A percentile compares a stretch with the other conserved stretches of the same genome.
phyloP scores from a whole-genome alignment of 2,113 vertebrate genomes.

The Petrocephalus microphthalmus region DNA sequence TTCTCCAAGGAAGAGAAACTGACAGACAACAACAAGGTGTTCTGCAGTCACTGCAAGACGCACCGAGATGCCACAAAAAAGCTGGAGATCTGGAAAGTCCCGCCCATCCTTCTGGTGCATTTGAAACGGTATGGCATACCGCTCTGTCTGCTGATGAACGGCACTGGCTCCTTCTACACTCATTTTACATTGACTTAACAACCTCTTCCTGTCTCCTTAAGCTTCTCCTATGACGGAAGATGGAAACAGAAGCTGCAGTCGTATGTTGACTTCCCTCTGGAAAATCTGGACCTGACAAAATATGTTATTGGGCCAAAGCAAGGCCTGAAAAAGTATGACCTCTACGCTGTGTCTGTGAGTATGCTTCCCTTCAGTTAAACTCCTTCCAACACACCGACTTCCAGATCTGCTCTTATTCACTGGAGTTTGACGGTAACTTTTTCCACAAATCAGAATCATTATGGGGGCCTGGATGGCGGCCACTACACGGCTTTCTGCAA shows the following conservation, averaged over 20 bases:
- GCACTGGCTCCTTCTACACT: not conserved
- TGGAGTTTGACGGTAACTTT: not conserved
- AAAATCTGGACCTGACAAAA: slow-evolving; percentile 81
- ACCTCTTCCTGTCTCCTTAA: slow-evolving; percentile 39
- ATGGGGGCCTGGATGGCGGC: slow-evolving; percentile 88
- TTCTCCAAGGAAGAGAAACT: slow-evolving; percentile 96
- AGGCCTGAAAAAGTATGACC: slow-evolving; percentile 80
- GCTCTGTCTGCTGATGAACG: not conserved
- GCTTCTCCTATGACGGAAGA: slow-evolving; percentile 92
- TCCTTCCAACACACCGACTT: not conserved
- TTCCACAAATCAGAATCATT: slow-evolving; percentile 76
- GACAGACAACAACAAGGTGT: slow-evolving; percentile 92
- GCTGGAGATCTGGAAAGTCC: slow-evolving; percentile 97
- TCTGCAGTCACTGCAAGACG: slow-evolving; percentile 90
- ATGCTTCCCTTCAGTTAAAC: not conserved
- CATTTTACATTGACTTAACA: not conserved
- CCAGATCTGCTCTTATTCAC: not conserved
- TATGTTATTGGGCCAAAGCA: slow-evolving; percentile 91
- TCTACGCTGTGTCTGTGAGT: slow-evolving; percentile 94
- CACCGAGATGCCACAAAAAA: slow-evolving; percentile 92
- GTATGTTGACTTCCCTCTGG: slow-evolving; percentile 85
- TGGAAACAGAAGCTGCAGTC: slow-evolving; percentile 98
- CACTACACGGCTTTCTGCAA: slow-evolving; percentile 97
- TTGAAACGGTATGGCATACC: slow-evolving; percentile 77
- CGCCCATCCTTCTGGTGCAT: slow-evolving; percentile 89